Percentiles rank a stretch among this genome's conserved stretches.
Evolutionary conservation across 2,797 vertebrate species (phyloP).

Genomic region (Takifugu rubripes): DNA sequence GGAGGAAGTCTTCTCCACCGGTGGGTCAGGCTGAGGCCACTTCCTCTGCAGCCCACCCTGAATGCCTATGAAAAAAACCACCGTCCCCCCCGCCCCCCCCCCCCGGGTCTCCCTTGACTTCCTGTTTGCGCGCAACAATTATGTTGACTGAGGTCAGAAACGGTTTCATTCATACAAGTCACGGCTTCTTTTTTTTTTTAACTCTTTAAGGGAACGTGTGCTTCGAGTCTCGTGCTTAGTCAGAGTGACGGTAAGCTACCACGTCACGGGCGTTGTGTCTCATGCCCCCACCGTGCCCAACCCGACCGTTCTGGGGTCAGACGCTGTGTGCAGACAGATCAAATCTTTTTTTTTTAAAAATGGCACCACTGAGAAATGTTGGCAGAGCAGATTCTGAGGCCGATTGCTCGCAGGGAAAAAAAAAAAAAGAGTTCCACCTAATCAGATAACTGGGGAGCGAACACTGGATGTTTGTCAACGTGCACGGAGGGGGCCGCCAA

Average conservation of each 20-base stretch:
- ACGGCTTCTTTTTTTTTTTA: constrained; percentile 4
- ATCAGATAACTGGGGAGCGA: constrained; percentile 27
- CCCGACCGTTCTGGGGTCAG: not conserved
- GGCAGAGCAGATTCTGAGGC: constrained; percentile 22
- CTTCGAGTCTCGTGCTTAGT: not conserved
- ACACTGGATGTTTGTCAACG: no score
- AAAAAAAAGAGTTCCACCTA: constrained; percentile 17
- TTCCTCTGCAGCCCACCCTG: constrained; percentile 59
- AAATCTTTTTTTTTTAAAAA: constrained; percentile 5
- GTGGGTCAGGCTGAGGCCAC: constrained; percentile 62
- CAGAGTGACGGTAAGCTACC: no score
- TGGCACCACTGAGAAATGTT: constrained; percentile 15
- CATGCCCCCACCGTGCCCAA: no score
- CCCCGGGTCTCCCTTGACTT: constrained; percentile 39
- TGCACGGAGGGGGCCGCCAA: constrained; percentile 17
- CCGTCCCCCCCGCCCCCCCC: constrained; percentile 28
- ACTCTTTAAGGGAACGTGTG: not conserved
- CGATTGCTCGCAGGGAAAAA: constrained; percentile 19
- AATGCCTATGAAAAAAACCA: constrained; percentile 24
- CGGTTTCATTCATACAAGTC: constrained; percentile 1
- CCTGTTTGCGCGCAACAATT: constrained; percentile 33
- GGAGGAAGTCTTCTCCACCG: constrained; percentile 39
- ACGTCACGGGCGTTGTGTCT: no score
- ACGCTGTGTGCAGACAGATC: constrained; percentile 3
- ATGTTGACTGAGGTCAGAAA: constrained; percentile 29